Evolutionary conservation across 2,797 vertebrate species (phyloP).

Genomic region (Trichosurus vulpecula): DNA sequence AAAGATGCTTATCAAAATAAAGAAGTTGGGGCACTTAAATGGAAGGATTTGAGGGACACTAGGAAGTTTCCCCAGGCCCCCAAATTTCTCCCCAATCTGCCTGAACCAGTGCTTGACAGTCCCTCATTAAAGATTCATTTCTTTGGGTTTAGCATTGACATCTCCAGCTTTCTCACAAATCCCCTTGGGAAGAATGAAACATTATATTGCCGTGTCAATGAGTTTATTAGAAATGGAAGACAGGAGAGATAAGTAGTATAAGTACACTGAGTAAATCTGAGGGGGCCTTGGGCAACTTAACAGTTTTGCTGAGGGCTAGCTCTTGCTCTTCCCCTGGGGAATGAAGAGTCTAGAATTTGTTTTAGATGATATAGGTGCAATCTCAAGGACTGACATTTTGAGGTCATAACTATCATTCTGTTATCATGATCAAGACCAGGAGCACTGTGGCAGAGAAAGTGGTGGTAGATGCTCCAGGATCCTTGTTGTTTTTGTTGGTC

Average conservation of each 20-base stretch:
- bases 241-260: neutral
- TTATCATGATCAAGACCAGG: neutral
- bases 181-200: neutral
- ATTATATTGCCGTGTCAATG: conserved; percentile 5
- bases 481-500: neutral
- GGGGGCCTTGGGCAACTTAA: neutral
- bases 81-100: conserved; percentile 23
- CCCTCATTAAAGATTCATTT: conserved; percentile 7
- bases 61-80: neutral
- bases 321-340: conserved; percentile 3
- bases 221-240: conserved; percentile 28
- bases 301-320: conserved; percentile 37
- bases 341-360: conserved; percentile 60
- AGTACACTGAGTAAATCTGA: neutral
- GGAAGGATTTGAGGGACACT: conserved; percentile 42
- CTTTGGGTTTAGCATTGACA: conserved; percentile 33
- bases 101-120: neutral
- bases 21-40: neutral
- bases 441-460: neutral
- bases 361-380: conserved; percentile 15
- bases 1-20: conserved; percentile 39
- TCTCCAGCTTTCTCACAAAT: conserved; percentile 4
- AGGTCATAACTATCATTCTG: conserved; percentile 48
- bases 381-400: conserved; percentile 42
- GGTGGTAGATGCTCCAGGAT: neutral